Base-by-base conservation (phyloP, 1,140 invertebrate species). In the Grapholita molesta region DNA sequence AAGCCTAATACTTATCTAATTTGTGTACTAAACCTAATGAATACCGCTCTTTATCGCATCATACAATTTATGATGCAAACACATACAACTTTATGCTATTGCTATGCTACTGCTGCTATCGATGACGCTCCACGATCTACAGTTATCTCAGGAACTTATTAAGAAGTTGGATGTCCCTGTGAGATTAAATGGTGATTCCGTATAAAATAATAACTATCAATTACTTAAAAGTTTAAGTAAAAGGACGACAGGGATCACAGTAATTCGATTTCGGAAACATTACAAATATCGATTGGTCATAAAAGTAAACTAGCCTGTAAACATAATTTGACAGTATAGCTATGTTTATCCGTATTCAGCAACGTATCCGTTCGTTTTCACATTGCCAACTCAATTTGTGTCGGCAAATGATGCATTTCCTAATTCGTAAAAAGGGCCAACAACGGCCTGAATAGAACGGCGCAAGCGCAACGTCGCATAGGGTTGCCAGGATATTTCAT, bases 371-470 rank as follows among this genome's bases (percentile, higher is more conserved):
- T 61, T 30, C n/a, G 25, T 61, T 28, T 32, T 15, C n/a, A 2
- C 53, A 28, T 61, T 61, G 25, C 15, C 9, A 6, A 32, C 25
- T 61, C 55, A 61, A 61, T 28, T 32, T 61, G n/a, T 15, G 55
- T 32, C 28, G 3, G 25, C 28, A 28, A 61, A 61, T 28, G 28
- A 61, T 61, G 55, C 55, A 61, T 61, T 61, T 61, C 55, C 55
- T 61, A 61, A 61, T 61, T 61, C 55, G 28, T 32, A 61, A 61
- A 32, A 61, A 61, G 55, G 55, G 55, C 55, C 30, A 32, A 61
- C 55, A 61, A 61, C 30, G 32, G 55, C 25, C 25, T 61, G 55
- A 61, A 61, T 61, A 61, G 55, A 15, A 9, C 42, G 42, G 12
- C 15, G 55, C 55, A 28, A 28, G 55, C 25, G 53, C 52, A 23